Evolutionary conservation across 2,113 vertebrate genomes (phyloP).

Genomic region (Laticauda colubrina): DNA sequence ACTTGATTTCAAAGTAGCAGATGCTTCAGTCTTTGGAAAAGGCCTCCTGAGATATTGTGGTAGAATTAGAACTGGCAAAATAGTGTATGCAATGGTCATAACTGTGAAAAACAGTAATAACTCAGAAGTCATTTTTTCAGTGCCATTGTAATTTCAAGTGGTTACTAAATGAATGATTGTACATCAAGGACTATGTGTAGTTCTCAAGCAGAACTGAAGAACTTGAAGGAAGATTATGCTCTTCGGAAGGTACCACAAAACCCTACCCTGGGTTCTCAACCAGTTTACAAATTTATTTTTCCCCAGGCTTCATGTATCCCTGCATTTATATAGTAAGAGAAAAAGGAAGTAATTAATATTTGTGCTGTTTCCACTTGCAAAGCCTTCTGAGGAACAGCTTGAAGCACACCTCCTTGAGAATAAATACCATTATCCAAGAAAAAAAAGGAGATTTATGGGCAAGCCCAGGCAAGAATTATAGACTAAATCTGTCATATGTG

Average conservation of each 20-base stretch:
- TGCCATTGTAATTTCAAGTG: background rate
- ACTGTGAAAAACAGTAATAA: background rate
- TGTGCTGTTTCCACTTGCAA: background rate
- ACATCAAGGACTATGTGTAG: background rate
- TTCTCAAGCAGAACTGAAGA: background rate
- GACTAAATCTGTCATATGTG: background rate
- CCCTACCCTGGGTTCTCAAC: background rate
- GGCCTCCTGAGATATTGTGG: background rate
- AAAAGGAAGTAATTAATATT: background rate
- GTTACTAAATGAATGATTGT: background rate
- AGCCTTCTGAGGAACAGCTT: background rate
- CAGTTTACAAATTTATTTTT: background rate
- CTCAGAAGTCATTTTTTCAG: background rate
- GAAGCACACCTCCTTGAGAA: background rate
- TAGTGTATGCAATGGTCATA: background rate
- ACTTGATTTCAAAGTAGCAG: background rate
- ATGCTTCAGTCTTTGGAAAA: background rate
- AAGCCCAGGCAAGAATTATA: conserved; percentile 1
- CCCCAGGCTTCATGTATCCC: background rate
- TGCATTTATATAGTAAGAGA: background rate
- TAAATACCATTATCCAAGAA: background rate
- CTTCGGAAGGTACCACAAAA: background rate
- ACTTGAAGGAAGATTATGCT: background rate
- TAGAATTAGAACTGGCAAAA: background rate
- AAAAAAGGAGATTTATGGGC: conserved; percentile 4